Evolutionary conservation across 2,113 vertebrate species (phyloP), one percentile per base, ranked within the genome.

Genomic region (Nettapus auritus): DNA sequence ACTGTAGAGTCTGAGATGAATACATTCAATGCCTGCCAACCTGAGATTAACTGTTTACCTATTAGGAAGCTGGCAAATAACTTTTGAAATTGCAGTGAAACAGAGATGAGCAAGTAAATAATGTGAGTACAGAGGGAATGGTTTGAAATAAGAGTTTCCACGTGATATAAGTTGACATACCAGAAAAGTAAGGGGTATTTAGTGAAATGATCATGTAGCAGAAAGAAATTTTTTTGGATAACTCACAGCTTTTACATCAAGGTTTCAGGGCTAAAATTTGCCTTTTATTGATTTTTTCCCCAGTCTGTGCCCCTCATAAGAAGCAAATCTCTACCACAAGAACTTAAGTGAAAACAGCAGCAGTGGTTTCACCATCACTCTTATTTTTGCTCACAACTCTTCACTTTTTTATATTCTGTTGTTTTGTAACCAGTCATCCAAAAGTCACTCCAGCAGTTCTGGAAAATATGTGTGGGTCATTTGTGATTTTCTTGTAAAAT

Each of bases 41-140:
- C n/a, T 86, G 34, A 92, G 64, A 95, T 67, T 93, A 95, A 86
- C 71, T 86, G 76, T 93, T 95, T 96, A 81, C 75, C 38, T 93
- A 70, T 80, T 91, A 94, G 40, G 63, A 95, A 96, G 29, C 15
- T 82, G 71, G 28, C 33, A 94, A 85, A 38, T 92, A 93, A 82
- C 59, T 94, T 90, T 71, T 86, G 29, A 87, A 89, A 93, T 89
- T 1, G 71, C n/a, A 75, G 1, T 60, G 75, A 86, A 91, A 67
- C 13, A 86, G 63, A 92, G 38, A 94, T n/a, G 53, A 89, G 9
- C 18, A 88, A 92, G 75, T 89, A 88, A 95, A 91, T 52, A 92
- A 59, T 29, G 15, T 19, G 74, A 66, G 60, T 55, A 70, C 16
- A 31, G 36, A 74, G 42, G 42, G 26, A 93, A 79, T 25, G 3